A percentile compares a stretch with the other conserved stretches of the same genome.
Evolutionary conservation across 2,888 invertebrate genomes (phyloP).

Genomic region (Caenorhabditis sulstoni): DNA sequence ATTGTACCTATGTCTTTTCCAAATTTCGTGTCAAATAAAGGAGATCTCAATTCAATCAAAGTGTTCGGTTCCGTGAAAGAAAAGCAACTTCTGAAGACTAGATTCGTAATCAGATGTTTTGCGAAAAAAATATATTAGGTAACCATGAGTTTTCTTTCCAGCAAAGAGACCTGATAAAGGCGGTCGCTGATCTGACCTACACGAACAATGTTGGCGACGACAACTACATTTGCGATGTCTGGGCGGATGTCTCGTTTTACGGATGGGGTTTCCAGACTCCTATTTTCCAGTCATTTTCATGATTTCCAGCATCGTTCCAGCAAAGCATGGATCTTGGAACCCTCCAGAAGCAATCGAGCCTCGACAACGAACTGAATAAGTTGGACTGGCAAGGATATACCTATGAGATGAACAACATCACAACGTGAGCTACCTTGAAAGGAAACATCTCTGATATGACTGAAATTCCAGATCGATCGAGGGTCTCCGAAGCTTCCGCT

Average conservation of each 20-base stretch:
- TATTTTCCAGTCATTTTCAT: too few relatives aligned
- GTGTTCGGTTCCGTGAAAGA: too few relatives aligned
- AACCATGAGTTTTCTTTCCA: background rate
- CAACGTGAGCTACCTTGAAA: background rate
- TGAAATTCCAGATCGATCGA: conserved; percentile 17
- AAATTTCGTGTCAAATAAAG: too few relatives aligned
- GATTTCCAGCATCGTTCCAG: conserved; percentile 3
- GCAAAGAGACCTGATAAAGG: conserved; percentile 13
- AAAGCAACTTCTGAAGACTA: too few relatives aligned
- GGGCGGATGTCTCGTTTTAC: conserved; percentile 11
- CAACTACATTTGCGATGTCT: conserved; percentile 3
- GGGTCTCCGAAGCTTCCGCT: background rate
- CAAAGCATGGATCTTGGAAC: background rate
- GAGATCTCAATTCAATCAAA: too few relatives aligned
- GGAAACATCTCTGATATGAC: too few relatives aligned
- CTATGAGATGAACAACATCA: conserved; percentile 7
- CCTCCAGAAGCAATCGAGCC: background rate
- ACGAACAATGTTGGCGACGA: background rate
- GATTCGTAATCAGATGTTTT: too few relatives aligned
- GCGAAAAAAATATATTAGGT: too few relatives aligned
- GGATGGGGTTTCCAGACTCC: conserved; percentile 31
- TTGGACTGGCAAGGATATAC: background rate
- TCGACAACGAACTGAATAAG: conserved; percentile 5
- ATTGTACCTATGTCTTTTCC: too few relatives aligned
- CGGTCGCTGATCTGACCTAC: conserved; percentile 3